These are phyloP conservation scores for fruit fly (Drosophila melanogaster) DNA, from an alignment of 1,140 invertebrate species.

Conservation along the genomic window Release_6_plus_ISO1_MT NC_004354.4:12584001-12584500, in stretches of 20 bases:
- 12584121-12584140: background rate
- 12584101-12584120: conserved; percentile 16
- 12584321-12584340: conserved; percentile 1
- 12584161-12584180: background rate
- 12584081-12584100: conserved; percentile 9
- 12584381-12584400: conserved; percentile 3
- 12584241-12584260: too few relatives aligned
- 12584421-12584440: background rate
- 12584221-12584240: background rate
- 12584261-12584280: too few relatives aligned
- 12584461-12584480: conserved; percentile 6
- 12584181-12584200: background rate
- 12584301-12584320: background rate
- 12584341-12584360: conserved; percentile 1
- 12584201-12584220: background rate
- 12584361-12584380: background rate
- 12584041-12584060: conserved; percentile 30
- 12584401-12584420: background rate
- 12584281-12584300: too few relatives aligned
- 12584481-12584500: background rate
- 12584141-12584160: background rate
- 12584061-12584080: conserved; percentile 24
- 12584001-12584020: conserved; percentile 80
- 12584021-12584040: conserved; percentile 36
- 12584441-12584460: background rate